Evolutionary conservation across 2,797 vertebrate species (phyloP).

Genomic region (Rhinatrema bivittatum): DNA sequence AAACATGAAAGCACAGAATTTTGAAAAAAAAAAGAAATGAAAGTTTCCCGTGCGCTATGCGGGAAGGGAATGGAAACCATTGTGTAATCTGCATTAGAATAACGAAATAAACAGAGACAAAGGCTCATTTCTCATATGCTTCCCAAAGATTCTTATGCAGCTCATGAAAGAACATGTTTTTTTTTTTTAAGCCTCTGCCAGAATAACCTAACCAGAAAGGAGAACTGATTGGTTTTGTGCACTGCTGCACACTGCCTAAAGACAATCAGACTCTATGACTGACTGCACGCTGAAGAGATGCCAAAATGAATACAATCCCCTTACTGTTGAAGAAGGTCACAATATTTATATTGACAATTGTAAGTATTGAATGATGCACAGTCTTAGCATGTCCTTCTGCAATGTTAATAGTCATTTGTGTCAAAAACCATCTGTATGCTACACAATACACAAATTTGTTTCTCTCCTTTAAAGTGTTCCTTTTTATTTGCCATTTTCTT

Average conservation of each 20-base stretch:
- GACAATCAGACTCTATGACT: slow-evolving; percentile 32
- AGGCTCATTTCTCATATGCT: slow-evolving; percentile 33
- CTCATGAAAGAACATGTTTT: background rate
- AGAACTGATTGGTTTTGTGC: slow-evolving; percentile 43
- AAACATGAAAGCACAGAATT: too few relatives aligned
- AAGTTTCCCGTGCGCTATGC: too few relatives aligned
- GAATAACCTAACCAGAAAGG: slow-evolving; percentile 23
- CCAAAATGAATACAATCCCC: slow-evolving; percentile 28
- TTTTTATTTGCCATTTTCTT: slow-evolving; percentile 4
- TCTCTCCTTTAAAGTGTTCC: too few relatives aligned
- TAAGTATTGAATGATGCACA: slow-evolving; percentile 20
- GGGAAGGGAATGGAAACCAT: too few relatives aligned
- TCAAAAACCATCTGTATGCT: slow-evolving; percentile 23
- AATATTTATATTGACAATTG: slow-evolving; percentile 32
- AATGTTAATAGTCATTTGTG: slow-evolving; percentile 22
- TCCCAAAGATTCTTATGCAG: slow-evolving; percentile 23
- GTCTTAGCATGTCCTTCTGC: slow-evolving; percentile 1
- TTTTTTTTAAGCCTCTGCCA: slow-evolving; percentile 44
- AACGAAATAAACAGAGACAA: slow-evolving; percentile 50
- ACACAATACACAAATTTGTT: slow-evolving; percentile 5
- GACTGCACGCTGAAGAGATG: slow-evolving; percentile 30
- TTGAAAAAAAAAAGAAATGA: too few relatives aligned
- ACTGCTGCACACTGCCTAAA: slow-evolving; percentile 26
- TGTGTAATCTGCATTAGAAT: slow-evolving; percentile 38
- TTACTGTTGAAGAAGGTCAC: slow-evolving; percentile 28